Conservation (phyloP, 2,888 invertebrate genomes). For the Serripes groenlandicus region DNA sequence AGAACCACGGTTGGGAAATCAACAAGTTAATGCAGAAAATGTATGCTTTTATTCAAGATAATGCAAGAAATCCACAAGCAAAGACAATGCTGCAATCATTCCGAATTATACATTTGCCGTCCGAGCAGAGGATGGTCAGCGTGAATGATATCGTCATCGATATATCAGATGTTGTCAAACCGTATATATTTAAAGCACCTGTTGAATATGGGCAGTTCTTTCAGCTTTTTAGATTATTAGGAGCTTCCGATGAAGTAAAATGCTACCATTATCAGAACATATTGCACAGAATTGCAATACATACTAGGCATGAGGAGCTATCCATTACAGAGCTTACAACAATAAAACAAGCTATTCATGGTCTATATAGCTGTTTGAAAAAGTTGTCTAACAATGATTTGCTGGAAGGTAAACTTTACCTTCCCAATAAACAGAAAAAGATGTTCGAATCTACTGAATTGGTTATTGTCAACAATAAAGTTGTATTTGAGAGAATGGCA, state of each 20-base stretch:
- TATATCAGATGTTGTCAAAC: conserved; percentile 16
- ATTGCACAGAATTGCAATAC: conserved; percentile 16
- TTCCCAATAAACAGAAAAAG: conserved; percentile 6
- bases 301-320: conserved; percentile 1
- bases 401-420: not conserved
- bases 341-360: no score
- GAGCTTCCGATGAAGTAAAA: conserved; percentile 14
- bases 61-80: not conserved
- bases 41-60: not conserved
- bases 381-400: not conserved
- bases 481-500: conserved; percentile 26
- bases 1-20: no score
- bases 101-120: conserved; percentile 32
- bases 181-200: conserved; percentile 42
- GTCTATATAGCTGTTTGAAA: no score
- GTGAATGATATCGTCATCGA: conserved; percentile 25
- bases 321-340: no score
- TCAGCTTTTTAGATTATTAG: conserved; percentile 40
- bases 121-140: conserved; percentile 22
- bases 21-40: not conserved
- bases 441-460: conserved; percentile 13
- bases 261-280: conserved; percentile 36
- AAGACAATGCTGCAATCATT: conserved; percentile 16
- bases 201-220: conserved; percentile 28
- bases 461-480: conserved; percentile 37